Evolutionary conservation across 2,113 vertebrate species (phyloP), one percentile per base, ranked within the genome.

Genomic region (Protomyctophum bolini): DNA sequence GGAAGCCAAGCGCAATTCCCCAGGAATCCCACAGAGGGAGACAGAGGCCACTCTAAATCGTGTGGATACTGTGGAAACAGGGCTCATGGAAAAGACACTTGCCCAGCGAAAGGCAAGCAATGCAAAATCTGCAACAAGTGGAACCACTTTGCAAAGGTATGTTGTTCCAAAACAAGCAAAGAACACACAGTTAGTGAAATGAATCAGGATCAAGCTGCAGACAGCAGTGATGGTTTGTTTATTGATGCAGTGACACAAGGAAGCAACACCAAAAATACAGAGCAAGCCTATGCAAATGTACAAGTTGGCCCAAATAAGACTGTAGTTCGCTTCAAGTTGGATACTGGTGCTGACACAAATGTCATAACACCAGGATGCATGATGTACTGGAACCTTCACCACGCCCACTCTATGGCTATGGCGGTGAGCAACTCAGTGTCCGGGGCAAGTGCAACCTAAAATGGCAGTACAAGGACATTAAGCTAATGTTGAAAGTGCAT

Each of bases 121-220:
- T 75, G 72, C 14, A 58, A 60, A 12, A 69, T 68, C 46, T 77
- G 71, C 33, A 54, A 29, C 4, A 84, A 82, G 49, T 75, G 49
- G 46, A 79, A 81, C 7, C 63, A 76, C 29, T 79, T 74, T 63
- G 74, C 77, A 75, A 84, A 78, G 12, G 58, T 75, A 0, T 87
- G 66, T 46, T 41, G 15, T 2, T 68, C 67, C 2, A 66, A 47
- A 21, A 0, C 47, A 61, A 61, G 11, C 10, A 5, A 72, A 15
- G 48, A 68, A 1, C 68, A 78, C n/a, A 60, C 47, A 29, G 63
- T 74, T 49, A 63, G 10, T 51, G 62, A 66, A 51, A 56, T 46
- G n/a, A 63, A 6, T 14, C 68, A 52, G 28, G 21, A 52, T 47
- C 12, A n/a, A n/a, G n/a, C 48, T 29, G 14, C 49, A 50, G 61